A percentile compares a stretch with the other conserved stretches of the same genome.
phyloP scores from a whole-genome alignment of 2,113 vertebrate species.

The Potamarius usumacintae region DNA sequence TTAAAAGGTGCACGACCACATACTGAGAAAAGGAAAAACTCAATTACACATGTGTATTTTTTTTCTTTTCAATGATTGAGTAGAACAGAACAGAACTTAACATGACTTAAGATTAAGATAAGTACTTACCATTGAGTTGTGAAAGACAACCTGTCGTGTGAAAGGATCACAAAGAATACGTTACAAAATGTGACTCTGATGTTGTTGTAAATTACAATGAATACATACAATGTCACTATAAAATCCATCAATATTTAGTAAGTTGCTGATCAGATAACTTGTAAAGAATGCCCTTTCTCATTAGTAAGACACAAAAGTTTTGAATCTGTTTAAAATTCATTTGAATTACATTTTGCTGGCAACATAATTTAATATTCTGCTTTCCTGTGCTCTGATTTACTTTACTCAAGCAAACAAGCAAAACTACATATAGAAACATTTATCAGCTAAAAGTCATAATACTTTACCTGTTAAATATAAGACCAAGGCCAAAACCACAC shows the following conservation, averaged over 20 bases:
- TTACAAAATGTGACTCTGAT: background rate
- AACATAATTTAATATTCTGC: background rate
- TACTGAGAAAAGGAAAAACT: background rate
- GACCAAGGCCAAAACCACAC: background rate
- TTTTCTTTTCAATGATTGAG: background rate
- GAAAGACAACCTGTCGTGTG: background rate
- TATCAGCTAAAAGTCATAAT: background rate
- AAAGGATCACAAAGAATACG: background rate
- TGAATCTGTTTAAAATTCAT: background rate
- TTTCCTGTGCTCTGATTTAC: background rate
- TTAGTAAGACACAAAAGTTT: background rate
- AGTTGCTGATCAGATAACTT: background rate
- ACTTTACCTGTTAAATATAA: background rate
- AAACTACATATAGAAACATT: background rate
- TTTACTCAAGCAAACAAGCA: background rate
- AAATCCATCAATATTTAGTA: background rate
- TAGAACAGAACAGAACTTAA: background rate
- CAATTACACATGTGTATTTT: background rate
- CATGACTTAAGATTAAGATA: background rate
- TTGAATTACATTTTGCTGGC: background rate
- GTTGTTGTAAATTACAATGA: background rate
- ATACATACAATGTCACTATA: background rate
- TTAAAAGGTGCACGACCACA: conserved; percentile 6
- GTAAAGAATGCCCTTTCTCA: background rate
- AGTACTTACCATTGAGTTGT: background rate